phyloP scores from a whole-genome alignment of 2,797 vertebrate species.

The Mallotus villosus region DNA sequence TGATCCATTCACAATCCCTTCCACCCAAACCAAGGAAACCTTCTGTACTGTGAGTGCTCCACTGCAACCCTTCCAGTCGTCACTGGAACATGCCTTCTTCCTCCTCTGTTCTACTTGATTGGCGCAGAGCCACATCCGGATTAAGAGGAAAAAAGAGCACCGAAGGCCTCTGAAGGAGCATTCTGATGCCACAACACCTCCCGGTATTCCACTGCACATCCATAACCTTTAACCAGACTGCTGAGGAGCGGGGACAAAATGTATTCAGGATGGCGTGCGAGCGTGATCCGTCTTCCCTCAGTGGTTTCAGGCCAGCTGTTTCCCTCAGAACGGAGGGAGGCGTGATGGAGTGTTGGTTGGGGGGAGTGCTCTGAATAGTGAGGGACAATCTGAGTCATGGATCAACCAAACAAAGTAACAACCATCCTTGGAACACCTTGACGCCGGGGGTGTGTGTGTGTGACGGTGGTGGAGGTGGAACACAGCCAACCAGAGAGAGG shows the following conservation, averaged over 20 bases:
- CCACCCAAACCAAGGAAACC: too few species aligned
- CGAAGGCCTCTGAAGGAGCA: slow-evolving; percentile 13
- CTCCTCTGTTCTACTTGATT: not conserved
- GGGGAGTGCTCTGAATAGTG: slow-evolving; percentile 14
- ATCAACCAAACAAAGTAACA: slow-evolving; percentile 14
- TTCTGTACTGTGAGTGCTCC: too few species aligned
- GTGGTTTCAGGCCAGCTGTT: slow-evolving; percentile 22
- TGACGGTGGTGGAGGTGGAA: not conserved
- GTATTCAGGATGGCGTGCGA: slow-evolving; percentile 25
- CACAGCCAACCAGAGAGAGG: not conserved
- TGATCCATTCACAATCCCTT: too few species aligned
- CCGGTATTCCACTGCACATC: slow-evolving; percentile 35
- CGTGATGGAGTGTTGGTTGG: slow-evolving; percentile 32
- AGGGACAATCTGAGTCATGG: slow-evolving; percentile 20
- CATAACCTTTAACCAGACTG: slow-evolving; percentile 26
- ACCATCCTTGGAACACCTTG: slow-evolving; percentile 7
- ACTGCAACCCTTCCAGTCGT: not conserved
- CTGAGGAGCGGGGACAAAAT: slow-evolving; percentile 40
- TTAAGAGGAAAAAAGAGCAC: not conserved
- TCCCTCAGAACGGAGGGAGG: slow-evolving; percentile 20
- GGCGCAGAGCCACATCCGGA: not conserved
- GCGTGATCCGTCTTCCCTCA: slow-evolving; percentile 24
- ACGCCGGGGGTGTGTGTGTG: not conserved
- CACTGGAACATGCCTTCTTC: not conserved
- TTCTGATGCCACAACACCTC: slow-evolving; percentile 40